These are phyloP conservation scores for Thymelicus sylvestris DNA, from an alignment of 2,888 invertebrate genomes.

Conservation along the genomic window DNA sequence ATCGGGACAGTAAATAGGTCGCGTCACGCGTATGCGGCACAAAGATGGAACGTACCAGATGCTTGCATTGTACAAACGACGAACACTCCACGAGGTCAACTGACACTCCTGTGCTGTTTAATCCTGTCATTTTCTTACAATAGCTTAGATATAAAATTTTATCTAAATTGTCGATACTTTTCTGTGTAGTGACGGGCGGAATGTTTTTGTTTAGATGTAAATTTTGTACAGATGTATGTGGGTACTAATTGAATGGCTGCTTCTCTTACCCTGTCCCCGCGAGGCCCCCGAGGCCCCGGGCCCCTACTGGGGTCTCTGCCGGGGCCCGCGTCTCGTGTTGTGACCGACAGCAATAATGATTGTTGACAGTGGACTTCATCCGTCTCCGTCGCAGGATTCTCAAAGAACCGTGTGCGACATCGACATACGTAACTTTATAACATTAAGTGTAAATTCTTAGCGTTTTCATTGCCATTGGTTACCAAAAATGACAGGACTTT, in stretches of 20 bases:
- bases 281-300: slow-evolving; percentile 5
- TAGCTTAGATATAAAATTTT: slow-evolving; percentile 22
- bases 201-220: slow-evolving; percentile 30
- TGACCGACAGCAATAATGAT: slow-evolving; percentile 74
- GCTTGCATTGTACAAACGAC: slow-evolving; percentile 75
- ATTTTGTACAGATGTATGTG: slow-evolving; percentile 33
- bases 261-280: slow-evolving; percentile 20
- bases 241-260: slow-evolving; percentile 29
- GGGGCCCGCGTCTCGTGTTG: slow-evolving; percentile 56
- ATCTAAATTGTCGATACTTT: slow-evolving; percentile 14
- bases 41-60: slow-evolving; percentile 53
- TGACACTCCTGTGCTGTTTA: slow-evolving; percentile 33
- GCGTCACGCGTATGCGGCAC: slow-evolving; percentile 51
- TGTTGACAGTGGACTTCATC: slow-evolving; percentile 60
- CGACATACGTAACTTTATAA: slow-evolving; percentile 78
- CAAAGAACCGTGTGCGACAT: slow-evolving; percentile 66
- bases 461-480: slow-evolving; percentile 82
- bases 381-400: slow-evolving; percentile 67
- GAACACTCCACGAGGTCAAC: slow-evolving; percentile 43
- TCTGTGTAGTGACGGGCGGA: slow-evolving; percentile 2
- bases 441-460: slow-evolving; percentile 74
- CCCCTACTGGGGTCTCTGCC: slow-evolving; percentile 11
- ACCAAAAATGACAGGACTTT: slow-evolving; percentile 83
- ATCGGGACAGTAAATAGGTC: neutral
- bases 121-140: slow-evolving; percentile 37